Base-by-base conservation (phyloP, 37 sponge, comb jelly and placozoan species). In the Mnemiopsis leidyi region DNA sequence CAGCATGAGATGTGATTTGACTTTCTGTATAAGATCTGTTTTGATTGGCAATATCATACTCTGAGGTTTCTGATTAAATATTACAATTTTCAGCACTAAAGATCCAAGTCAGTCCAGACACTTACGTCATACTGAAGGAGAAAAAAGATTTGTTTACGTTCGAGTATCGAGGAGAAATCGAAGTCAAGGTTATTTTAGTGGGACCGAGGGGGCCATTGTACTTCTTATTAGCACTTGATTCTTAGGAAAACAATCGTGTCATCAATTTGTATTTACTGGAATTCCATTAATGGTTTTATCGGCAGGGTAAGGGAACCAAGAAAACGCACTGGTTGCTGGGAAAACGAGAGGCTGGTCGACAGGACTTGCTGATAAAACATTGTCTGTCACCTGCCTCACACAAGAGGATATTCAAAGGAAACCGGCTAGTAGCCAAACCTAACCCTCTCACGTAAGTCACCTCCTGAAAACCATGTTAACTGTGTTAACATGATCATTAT, bases 301-400 rank as follows among this genome's bases (percentile, higher is more conserved):
- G 0, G n/a, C 82, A 96, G 96, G 97, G 97, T 21, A 97, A 97
- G 79, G 97, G 97, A 0, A n/a, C 93, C 0, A 97, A 95, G 97
- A 30, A 69, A 34, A 97, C 97, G 9, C 95, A 95, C 94, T 97
- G 97, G 97, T 37, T 97, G 82, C 30, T 67, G 0, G 96, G 96
- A 0, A 48, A 48, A 48, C 61, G 61, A 48, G 9, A 48, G 61
- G 9, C 61, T 5, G 61, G 13, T 48, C 67, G 82, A 18, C 83
- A 94, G 23, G 79, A 48, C 83, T 32, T 38, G 0, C 9, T 25
- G 26, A 33, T 71, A 21, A 21, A 94, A 24, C 9, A 35, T 9
- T 79, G 82, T 31, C 82, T 79, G 1, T 79, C 82, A 3, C 82
- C 82, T 1, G 82, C 37, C 36, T 18, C 36, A 3, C 82, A 79